Percentiles rank a stretch among this genome's conserved stretches.
These are phyloP conservation scores for Lepisosteus oculatus DNA, from an alignment of 2,113 vertebrate genomes.

Conservation along the genomic window DNA sequence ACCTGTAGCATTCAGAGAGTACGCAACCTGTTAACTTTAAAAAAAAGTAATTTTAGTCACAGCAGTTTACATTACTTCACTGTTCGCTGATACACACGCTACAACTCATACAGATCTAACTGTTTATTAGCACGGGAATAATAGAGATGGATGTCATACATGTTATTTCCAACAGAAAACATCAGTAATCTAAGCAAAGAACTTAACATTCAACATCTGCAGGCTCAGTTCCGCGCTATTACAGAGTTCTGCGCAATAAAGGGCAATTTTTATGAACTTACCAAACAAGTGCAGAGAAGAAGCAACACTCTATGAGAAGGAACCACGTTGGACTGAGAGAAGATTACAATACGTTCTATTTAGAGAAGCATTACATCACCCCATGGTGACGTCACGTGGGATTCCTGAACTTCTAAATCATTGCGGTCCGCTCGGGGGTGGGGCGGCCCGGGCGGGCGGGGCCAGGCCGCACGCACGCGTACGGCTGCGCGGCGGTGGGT, in stretches of 20 bases:
- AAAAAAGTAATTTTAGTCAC: constrained; percentile 1
- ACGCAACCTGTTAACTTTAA: constrained; percentile 4
- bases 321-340: constrained; percentile 99
- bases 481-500: constrained; percentile 41
- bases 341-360: constrained; percentile 99
- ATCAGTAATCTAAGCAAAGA: constrained; percentile 21
- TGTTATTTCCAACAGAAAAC: constrained; percentile 23
- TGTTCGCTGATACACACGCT: constrained; percentile 1
- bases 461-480: constrained; percentile 38
- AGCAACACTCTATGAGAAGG: constrained; percentile 85
- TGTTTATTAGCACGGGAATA: constrained; percentile 1
- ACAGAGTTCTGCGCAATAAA: constrained; percentile 46
- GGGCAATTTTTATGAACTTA: constrained; percentile 78
- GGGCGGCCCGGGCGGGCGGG: constrained; percentile 51
- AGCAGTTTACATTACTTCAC: not conserved
- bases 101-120: not conserved
- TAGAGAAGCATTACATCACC: constrained; percentile 99
- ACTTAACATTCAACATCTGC: constrained; percentile 48
- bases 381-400: constrained; percentile 98
- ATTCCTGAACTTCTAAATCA: constrained; percentile 99
- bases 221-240: not conserved
- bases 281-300: constrained; percentile 88
- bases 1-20: not conserved
- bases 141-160: not conserved
- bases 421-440: constrained; percentile 78